phyloP scores from a whole-genome alignment of 2,797 vertebrate species.

The Benthosema pterotum region DNA sequence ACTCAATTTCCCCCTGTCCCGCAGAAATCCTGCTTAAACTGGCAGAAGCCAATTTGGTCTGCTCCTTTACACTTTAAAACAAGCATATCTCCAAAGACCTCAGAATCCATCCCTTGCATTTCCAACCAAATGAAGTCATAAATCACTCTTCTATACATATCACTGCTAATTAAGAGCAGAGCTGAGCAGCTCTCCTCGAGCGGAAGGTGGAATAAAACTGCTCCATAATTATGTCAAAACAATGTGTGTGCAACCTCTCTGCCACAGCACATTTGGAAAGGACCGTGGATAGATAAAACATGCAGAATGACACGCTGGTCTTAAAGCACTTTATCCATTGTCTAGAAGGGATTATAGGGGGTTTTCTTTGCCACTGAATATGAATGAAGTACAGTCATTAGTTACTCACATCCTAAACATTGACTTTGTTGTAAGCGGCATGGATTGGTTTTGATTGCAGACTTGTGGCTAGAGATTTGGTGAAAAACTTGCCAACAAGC shows the following conservation, averaged over 20 bases:
- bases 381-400: slow-evolving; percentile 19
- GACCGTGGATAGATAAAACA: slow-evolving; percentile 48
- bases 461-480: slow-evolving; percentile 19
- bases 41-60: slow-evolving; percentile 62
- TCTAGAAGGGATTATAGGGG: slow-evolving; percentile 47
- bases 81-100: slow-evolving; percentile 72
- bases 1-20: slow-evolving; percentile 51
- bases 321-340: slow-evolving; percentile 52
- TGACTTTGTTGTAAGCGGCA: slow-evolving; percentile 16
- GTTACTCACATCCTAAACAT: slow-evolving; percentile 20
- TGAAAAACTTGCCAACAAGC: neutral
- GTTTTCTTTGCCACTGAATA: slow-evolving; percentile 30
- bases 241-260: slow-evolving; percentile 64
- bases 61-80: slow-evolving; percentile 66
- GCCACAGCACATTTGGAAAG: slow-evolving; percentile 50
- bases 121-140: slow-evolving; percentile 70
- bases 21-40: slow-evolving; percentile 60
- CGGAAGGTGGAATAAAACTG: slow-evolving; percentile 62
- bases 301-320: slow-evolving; percentile 55
- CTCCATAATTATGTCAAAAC: slow-evolving; percentile 77
- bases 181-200: slow-evolving; percentile 62
- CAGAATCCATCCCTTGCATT: slow-evolving; percentile 62
- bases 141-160: slow-evolving; percentile 74
- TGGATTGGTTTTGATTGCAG: slow-evolving; percentile 9
- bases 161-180: slow-evolving; percentile 76